Evolutionary conservation across 2,113 vertebrate species (phyloP).

Genomic region (Sebastes fasciatus): DNA sequence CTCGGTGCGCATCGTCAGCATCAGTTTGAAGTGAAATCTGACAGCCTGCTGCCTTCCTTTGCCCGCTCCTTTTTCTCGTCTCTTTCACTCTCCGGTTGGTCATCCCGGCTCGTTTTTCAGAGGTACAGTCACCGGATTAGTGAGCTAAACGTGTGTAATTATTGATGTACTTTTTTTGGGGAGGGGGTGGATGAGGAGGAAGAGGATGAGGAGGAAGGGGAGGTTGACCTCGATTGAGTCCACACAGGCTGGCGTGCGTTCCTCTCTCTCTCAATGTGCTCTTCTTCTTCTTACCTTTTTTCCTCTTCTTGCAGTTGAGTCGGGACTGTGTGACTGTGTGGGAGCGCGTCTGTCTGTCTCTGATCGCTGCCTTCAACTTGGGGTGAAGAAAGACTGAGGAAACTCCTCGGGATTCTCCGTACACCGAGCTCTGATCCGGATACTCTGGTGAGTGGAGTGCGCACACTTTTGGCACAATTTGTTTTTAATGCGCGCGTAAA

Average conservation of each 20-base stretch:
- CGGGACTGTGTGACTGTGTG: slow-evolving; percentile 77
- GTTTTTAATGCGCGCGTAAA: neutral
- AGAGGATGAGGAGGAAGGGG: neutral
- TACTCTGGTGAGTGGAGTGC: slow-evolving; percentile 67
- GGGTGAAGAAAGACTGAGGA: slow-evolving; percentile 75
- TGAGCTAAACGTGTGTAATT: slow-evolving; percentile 61
- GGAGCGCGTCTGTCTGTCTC: slow-evolving; percentile 54
- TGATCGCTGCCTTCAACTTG: slow-evolving; percentile 79
- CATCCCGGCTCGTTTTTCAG: slow-evolving; percentile 62
- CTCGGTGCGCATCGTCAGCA: slow-evolving; percentile 82
- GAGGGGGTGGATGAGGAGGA: neutral
- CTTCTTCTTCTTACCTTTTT: neutral
- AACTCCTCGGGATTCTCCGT: slow-evolving; percentile 84
- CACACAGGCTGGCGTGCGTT: slow-evolving; percentile 34
- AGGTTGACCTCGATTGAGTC: slow-evolving; percentile 70
- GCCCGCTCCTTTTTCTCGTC: slow-evolving; percentile 38
- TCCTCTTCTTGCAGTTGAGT: slow-evolving; percentile 58
- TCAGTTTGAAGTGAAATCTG: slow-evolving; percentile 80
- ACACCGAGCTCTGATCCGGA: slow-evolving; percentile 64
- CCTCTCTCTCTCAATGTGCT: slow-evolving; percentile 34
- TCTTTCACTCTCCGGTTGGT: slow-evolving; percentile 48
- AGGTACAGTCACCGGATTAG: slow-evolving; percentile 61
- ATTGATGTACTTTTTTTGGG: slow-evolving; percentile 65
- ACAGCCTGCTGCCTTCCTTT: slow-evolving; percentile 72
- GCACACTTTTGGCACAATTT: slow-evolving; percentile 26